phyloP scores from a whole-genome alignment of 2,113 vertebrate species.

The Orientallactaga bullata region DNA sequence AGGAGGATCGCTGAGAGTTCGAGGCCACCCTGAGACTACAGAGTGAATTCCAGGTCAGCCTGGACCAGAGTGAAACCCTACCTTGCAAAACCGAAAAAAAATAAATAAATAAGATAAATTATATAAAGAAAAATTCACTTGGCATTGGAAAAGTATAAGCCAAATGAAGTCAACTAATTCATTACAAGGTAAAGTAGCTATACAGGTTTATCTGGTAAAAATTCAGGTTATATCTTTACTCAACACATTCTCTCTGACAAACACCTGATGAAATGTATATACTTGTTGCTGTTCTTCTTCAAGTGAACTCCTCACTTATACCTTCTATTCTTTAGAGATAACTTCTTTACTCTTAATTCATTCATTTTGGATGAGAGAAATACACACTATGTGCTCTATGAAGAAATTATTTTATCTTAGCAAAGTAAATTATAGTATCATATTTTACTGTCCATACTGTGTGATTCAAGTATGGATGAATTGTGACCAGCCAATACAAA shows the following conservation, averaged over 20 bases:
- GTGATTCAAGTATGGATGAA: not conserved
- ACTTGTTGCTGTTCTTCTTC: not conserved
- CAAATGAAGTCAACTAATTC: not conserved
- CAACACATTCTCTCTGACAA: not conserved
- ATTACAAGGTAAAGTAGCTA: not conserved
- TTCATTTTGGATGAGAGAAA: not conserved
- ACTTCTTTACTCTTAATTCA: not conserved
- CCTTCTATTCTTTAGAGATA: not conserved
- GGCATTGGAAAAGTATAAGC: not conserved
- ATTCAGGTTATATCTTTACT: not conserved
- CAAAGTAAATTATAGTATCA: not conserved
- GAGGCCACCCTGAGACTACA: too few relatives aligned
- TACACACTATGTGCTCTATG: not conserved
- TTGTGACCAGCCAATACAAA: not conserved
- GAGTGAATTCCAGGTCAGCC: too few relatives aligned
- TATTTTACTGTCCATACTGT: not conserved
- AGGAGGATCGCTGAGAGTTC: too few relatives aligned
- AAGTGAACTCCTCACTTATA: not conserved
- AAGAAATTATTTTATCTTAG: not conserved
- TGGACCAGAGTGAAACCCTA: too few relatives aligned
- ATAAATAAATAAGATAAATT: not conserved
- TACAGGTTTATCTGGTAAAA: not conserved
- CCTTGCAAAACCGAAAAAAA: too few relatives aligned
- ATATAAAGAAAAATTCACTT: not conserved
- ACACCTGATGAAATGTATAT: not conserved